Conservation (phyloP, 1,140 invertebrate genomes). For the Grapholita molesta region DNA sequence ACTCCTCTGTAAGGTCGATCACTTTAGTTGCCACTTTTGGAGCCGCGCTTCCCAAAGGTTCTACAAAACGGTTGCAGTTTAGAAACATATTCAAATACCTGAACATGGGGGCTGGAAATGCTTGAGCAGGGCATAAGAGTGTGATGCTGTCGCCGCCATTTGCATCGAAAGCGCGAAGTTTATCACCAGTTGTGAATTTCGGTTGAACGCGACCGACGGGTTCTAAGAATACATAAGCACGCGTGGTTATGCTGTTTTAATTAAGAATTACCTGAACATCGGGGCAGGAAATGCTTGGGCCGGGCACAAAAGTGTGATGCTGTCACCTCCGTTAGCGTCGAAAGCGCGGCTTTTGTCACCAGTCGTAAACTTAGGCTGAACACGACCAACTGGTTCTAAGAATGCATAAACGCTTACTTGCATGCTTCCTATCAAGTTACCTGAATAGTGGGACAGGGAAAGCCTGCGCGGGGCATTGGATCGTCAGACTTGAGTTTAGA, state of each 20-base stretch:
- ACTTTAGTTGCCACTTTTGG: slow-evolving; percentile 81
- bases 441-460: slow-evolving; percentile 83
- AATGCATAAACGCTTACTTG: slow-evolving; percentile 34
- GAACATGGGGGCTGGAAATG: slow-evolving; percentile 83
- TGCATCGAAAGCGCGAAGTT: slow-evolving; percentile 80
- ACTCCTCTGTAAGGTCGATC: slow-evolving; percentile 64
- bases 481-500: slow-evolving; percentile 78
- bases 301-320: slow-evolving; percentile 82
- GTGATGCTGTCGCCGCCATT: slow-evolving; percentile 77
- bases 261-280: slow-evolving; percentile 80
- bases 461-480: slow-evolving; percentile 82
- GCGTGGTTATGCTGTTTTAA: background rate
- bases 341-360: slow-evolving; percentile 82
- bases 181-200: slow-evolving; percentile 85
- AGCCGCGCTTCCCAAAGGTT: slow-evolving; percentile 85
- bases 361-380: slow-evolving; percentile 86
- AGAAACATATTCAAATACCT: slow-evolving; percentile 78
- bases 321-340: slow-evolving; percentile 72
- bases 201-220: slow-evolving; percentile 87
- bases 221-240: slow-evolving; percentile 78
- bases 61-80: slow-evolving; percentile 69
- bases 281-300: slow-evolving; percentile 86
- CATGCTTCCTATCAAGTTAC: slow-evolving; percentile 64
- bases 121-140: slow-evolving; percentile 85
- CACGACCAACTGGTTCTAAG: slow-evolving; percentile 87